Evolutionary conservation across 2,113 vertebrate species (phyloP).

Genomic region (Micromys minutus): DNA sequence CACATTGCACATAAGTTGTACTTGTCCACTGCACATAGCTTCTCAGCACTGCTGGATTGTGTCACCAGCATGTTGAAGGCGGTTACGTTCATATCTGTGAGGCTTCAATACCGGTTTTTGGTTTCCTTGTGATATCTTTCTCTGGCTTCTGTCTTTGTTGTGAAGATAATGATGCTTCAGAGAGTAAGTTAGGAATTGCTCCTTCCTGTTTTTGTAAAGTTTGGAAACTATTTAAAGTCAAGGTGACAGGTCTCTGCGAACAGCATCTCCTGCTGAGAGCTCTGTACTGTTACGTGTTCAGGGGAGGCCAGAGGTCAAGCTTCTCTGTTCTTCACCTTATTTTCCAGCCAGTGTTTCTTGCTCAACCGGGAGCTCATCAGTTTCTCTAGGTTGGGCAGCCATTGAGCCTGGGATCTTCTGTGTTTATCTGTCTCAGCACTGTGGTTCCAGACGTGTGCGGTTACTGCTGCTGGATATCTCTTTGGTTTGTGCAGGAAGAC

Average conservation of each 20-base stretch:
- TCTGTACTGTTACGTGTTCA: neutral
- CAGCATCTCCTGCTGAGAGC: neutral
- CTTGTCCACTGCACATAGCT: neutral
- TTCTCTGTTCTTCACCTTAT: neutral
- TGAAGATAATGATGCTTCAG: neutral
- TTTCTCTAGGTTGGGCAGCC: neutral
- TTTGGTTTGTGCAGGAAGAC: neutral
- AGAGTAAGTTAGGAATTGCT: conserved; percentile 18
- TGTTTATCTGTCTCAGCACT: too few relatives aligned
- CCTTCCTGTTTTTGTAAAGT: neutral
- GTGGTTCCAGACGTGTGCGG: neutral
- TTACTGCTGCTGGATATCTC: too few relatives aligned
- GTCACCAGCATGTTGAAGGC: neutral
- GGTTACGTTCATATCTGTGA: neutral
- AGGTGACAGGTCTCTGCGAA: neutral
- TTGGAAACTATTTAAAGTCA: neutral
- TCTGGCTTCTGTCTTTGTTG: conserved; percentile 18
- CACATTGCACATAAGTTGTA: neutral
- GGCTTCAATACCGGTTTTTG: neutral
- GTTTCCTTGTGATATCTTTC: neutral
- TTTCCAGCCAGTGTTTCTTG: neutral
- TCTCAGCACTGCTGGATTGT: neutral
- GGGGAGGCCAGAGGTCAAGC: too few relatives aligned
- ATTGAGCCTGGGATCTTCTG: neutral
- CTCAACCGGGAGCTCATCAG: neutral